phyloP scores from a whole-genome alignment of 2,888 invertebrate genomes.

The Myopa testacea region DNA sequence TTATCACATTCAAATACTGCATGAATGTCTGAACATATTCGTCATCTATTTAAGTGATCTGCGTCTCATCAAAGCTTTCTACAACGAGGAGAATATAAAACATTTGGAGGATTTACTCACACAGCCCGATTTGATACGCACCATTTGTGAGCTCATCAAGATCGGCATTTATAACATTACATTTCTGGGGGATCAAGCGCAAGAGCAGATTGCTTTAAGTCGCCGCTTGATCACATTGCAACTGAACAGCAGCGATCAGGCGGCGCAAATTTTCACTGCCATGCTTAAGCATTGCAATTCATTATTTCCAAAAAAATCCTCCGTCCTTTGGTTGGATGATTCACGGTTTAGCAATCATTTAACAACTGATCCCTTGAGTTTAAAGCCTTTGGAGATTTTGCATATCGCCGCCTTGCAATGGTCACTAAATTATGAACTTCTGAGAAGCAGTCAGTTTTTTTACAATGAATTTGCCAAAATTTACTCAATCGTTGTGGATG shows the following conservation, averaged over 20 bases:
- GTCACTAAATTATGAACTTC: slow-evolving; percentile 64
- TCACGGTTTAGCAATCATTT: neutral
- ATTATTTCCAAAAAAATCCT: too few relatives aligned
- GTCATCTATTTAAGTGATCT: slow-evolving; percentile 65
- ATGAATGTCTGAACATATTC: slow-evolving; percentile 64
- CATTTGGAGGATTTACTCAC: slow-evolving; percentile 62
- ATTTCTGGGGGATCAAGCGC: slow-evolving; percentile 61
- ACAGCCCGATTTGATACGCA: slow-evolving; percentile 61
- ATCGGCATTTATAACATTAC: slow-evolving; percentile 66
- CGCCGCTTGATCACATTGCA: slow-evolving; percentile 62
- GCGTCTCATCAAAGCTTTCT: slow-evolving; percentile 64
- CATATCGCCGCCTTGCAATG: slow-evolving; percentile 63
- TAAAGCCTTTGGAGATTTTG: slow-evolving; percentile 59
- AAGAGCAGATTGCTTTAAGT: slow-evolving; percentile 59
- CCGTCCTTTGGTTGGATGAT: slow-evolving; percentile 45
- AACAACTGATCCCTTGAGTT: slow-evolving; percentile 6
- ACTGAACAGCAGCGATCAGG: slow-evolving; percentile 58
- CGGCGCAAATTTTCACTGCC: slow-evolving; percentile 58
- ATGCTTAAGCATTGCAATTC: slow-evolving; percentile 47
- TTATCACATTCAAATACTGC: slow-evolving; percentile 48
- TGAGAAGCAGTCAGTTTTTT: slow-evolving; percentile 62
- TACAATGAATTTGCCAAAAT: slow-evolving; percentile 62
- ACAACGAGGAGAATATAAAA: slow-evolving; percentile 63
- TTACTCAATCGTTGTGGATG: slow-evolving; percentile 58
- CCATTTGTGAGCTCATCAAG: slow-evolving; percentile 65